These are phyloP conservation scores for Panonychus citri DNA, from an alignment of 1,140 invertebrate species.

Conservation along the genomic window DNA sequence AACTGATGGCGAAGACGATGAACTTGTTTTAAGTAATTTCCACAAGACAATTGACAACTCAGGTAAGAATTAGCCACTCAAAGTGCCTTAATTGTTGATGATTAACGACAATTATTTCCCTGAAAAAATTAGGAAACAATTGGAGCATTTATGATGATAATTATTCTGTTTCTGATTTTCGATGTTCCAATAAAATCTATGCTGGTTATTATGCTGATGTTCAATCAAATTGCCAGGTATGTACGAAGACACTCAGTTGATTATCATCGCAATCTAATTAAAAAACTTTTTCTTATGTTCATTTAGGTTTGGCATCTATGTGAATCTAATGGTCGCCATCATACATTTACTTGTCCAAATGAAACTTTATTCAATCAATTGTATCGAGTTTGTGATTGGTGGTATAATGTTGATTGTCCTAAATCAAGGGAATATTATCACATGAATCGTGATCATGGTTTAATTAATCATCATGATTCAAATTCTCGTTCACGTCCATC, in stretches of 20 bases:
- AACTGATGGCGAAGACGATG: too few relatives aligned
- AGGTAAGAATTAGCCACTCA: too few relatives aligned
- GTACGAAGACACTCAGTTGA: constrained; percentile 13
- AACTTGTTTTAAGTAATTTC: too few relatives aligned
- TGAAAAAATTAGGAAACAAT: too few relatives aligned
- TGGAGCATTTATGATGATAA: too few relatives aligned
- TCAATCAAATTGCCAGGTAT: constrained; percentile 27
- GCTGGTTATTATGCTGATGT: constrained; percentile 14
- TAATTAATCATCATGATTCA: too few relatives aligned
- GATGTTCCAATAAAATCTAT: not conserved
- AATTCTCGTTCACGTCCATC: too few relatives aligned
- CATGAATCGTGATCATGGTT: constrained; percentile 17
- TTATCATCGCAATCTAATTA: not conserved
- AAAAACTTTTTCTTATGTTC: not conserved
- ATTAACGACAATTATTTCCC: too few relatives aligned
- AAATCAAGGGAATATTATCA: constrained; percentile 32
- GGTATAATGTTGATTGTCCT: constrained; percentile 64
- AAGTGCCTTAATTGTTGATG: too few relatives aligned
- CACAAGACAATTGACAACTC: too few relatives aligned
- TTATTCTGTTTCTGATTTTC: not conserved
- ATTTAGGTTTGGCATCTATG: not conserved
- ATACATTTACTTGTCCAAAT: not conserved
- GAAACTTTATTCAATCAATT: constrained; percentile 24
- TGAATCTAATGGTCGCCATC: not conserved
- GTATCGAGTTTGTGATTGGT: constrained; percentile 36